These are phyloP conservation scores for Halcyon senegalensis DNA, from an alignment of 2,113 vertebrate species.

Conservation along the genomic window DNA sequence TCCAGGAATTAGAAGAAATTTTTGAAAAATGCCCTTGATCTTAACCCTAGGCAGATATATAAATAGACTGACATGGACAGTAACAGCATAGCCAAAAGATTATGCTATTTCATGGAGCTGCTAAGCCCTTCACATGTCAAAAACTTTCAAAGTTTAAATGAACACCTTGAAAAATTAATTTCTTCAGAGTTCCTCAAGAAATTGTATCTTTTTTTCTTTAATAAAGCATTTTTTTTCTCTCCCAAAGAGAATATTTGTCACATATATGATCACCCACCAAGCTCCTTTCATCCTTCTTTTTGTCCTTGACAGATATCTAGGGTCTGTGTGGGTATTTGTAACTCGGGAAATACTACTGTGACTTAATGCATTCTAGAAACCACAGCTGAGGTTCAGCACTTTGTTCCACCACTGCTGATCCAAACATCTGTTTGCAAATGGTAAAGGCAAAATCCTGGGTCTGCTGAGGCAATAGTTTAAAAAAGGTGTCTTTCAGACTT, in stretches of 20 bases:
- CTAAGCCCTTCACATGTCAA: constrained; percentile 55
- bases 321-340: not conserved
- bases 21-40: constrained; percentile 68
- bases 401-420: not conserved
- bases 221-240: not conserved
- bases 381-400: not conserved
- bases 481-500: not conserved
- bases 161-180: constrained; percentile 60
- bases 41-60: constrained; percentile 68
- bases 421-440: not conserved
- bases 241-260: not conserved
- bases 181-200: not conserved
- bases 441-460: not conserved
- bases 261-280: not conserved
- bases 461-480: not conserved
- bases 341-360: not conserved
- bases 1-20: constrained; percentile 73
- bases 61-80: constrained; percentile 61
- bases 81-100: constrained; percentile 54
- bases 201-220: not conserved
- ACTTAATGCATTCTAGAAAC: not conserved
- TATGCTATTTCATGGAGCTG: constrained; percentile 27
- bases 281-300: not conserved
- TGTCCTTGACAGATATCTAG: not conserved
- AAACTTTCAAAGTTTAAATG: constrained; percentile 66